Evolutionary conservation across 2,888 invertebrate genomes (phyloP), one percentile per base, ranked within the genome.

Genomic region (Neuroscelio doddi): DNA sequence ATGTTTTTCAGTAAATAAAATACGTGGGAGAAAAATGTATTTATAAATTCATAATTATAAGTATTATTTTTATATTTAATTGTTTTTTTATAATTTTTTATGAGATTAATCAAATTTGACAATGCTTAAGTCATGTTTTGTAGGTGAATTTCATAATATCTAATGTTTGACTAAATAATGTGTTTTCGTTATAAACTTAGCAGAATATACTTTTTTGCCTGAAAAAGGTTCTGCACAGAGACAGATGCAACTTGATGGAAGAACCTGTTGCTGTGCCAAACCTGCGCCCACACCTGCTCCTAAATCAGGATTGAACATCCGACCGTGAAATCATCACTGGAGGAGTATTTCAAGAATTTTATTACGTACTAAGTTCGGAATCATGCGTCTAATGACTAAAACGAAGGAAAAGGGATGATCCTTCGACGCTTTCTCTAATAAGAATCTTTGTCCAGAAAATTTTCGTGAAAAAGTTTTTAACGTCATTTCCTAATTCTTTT

Each of bases 241-340:
- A 56, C 45, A 45, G 55, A 47, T 38, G 55, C 46, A 36, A 21
- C 41, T 30, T 24, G 52, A 49, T 26, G 59, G 45, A 30, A 45
- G 57, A 65, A 61, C 65, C 65, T 61, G 65, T 61, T 65, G 65
- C 61, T 59, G 61, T 56, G 12, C 50, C 44, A 24, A 27, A 44
- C 44, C 44, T 44, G 44, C 44, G 14, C 56, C 56, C 56, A 65
- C 65, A 61, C 61, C 56, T 65, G 61, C 49, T 47, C 56, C 47
- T 61, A 61, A 65, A 65, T 61, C 59, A 53, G 55, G 39, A 41
- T 16, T 44, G 24, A 30, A 50, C 50, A 58, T 58, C n/a, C 39
- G 50, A 52, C 38, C 46, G 64, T 16, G n/a, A 32, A 12, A 12
- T 3, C 32, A 10, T 12, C 10, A 32, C 12, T 32, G 12, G 10